These are phyloP conservation scores for Sorex fumeus DNA, from an alignment of 2,113 vertebrate species.

Conservation along the genomic window DNA sequence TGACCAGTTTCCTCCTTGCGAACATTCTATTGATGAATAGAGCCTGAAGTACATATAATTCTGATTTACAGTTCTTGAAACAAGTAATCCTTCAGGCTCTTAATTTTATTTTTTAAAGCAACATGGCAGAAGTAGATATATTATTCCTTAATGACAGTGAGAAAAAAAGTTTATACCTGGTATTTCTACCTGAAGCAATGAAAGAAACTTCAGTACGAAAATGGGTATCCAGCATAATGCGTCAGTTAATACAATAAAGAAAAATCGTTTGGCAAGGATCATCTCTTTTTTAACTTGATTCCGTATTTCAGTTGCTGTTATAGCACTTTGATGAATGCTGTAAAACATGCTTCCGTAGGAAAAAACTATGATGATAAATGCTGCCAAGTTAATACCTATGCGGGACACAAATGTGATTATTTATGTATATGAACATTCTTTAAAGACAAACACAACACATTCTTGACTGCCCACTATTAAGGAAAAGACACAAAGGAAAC, in stretches of 20 bases:
- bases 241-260: conserved; percentile 98
- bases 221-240: conserved; percentile 99
- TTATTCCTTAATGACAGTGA: conserved; percentile 22
- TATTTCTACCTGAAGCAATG: conserved; percentile 96
- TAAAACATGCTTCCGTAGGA: conserved; percentile 99
- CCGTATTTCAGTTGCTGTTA: conserved; percentile 94
- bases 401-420: conserved; percentile 71
- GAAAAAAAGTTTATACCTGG: conserved; percentile 91
- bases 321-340: conserved; percentile 95
- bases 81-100: conserved; percentile 16
- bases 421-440: neutral
- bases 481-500: neutral
- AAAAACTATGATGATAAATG: conserved; percentile 97
- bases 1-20: neutral
- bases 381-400: conserved; percentile 96
- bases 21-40: neutral
- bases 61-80: conserved; percentile 39
- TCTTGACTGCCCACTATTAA: neutral
- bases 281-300: conserved; percentile 97
- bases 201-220: conserved; percentile 97
- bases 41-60: neutral
- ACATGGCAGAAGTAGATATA: neutral
- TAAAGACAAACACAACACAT: neutral
- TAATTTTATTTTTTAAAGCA: conserved; percentile 28
- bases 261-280: conserved; percentile 97